Conservation (phyloP, 2,113 vertebrate species). For the Erpornis zantholeuca region DNA sequence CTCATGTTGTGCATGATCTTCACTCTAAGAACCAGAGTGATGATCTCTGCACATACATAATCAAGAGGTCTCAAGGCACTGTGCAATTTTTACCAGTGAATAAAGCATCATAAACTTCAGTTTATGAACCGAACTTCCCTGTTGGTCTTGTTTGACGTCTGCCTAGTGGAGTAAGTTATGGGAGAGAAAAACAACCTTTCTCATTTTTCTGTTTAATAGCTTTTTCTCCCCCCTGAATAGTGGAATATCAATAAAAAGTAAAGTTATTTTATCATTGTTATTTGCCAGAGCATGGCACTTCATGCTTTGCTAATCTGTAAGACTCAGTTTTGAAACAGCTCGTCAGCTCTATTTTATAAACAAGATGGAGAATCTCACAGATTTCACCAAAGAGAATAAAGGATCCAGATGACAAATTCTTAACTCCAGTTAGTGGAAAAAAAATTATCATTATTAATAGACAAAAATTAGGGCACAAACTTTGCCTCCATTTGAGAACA, state of each 20-base stretch:
- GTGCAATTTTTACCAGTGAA: not conserved
- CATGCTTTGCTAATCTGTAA: not conserved
- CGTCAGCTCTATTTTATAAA: not conserved
- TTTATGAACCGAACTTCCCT: not conserved
- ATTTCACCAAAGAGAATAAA: not conserved
- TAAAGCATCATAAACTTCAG: not conserved
- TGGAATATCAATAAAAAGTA: not conserved
- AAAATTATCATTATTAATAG: not conserved
- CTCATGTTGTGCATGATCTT: no score
- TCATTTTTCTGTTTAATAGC: not conserved
- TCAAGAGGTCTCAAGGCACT: not conserved
- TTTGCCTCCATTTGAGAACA: not conserved
- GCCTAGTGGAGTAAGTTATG: not conserved
- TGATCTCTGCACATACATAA: not conserved
- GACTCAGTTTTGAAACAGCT: not conserved
- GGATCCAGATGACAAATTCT: not conserved
- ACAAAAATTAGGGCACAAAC: not conserved
- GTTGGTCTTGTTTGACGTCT: not conserved
- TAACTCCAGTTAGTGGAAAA: not conserved
- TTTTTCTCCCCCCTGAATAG: not conserved
- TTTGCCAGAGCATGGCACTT: not conserved
- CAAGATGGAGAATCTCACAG: not conserved
- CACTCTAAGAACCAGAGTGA: not conserved
- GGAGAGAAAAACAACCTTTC: not conserved
- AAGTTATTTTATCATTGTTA: not conserved